These are phyloP conservation scores for Meghimatium bilineatum DNA, from an alignment of 2,888 invertebrate genomes.

Conservation along the genomic window DNA sequence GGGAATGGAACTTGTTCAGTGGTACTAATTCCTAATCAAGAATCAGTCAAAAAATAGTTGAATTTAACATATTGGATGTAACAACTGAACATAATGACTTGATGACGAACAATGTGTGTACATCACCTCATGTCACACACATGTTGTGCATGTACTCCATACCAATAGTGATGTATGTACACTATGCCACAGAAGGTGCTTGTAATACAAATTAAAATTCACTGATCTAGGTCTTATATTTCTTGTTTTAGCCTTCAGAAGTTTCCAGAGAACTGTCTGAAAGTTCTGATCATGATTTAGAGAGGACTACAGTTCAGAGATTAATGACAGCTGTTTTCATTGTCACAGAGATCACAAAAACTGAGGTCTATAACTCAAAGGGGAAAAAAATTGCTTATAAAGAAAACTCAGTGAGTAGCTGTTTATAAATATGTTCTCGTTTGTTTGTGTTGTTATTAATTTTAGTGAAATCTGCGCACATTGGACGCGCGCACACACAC, in stretches of 20 bases:
- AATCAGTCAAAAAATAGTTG: too few relatives aligned
- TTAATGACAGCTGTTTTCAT: conserved; percentile 22
- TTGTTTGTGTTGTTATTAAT: neutral
- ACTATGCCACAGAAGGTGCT: neutral
- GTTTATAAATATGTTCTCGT: neutral
- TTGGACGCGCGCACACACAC: too few relatives aligned
- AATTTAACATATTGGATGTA: too few relatives aligned
- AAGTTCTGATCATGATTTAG: conserved; percentile 33
- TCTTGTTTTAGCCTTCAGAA: conserved; percentile 4
- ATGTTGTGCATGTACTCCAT: neutral
- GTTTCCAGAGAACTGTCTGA: conserved; percentile 10
- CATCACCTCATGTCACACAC: too few relatives aligned
- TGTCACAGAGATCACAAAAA: conserved; percentile 34
- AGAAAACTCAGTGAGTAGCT: conserved; percentile 21
- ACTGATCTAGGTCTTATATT: neutral
- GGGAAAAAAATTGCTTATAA: conserved; percentile 1
- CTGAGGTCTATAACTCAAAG: conserved; percentile 25
- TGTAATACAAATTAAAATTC: neutral
- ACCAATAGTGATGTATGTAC: too few relatives aligned
- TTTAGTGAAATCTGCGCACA: too few relatives aligned
- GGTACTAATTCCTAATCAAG: too few relatives aligned
- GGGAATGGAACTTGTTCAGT: too few relatives aligned
- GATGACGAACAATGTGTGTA: too few relatives aligned
- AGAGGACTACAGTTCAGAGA: conserved; percentile 14
- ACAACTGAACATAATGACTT: too few relatives aligned